Conservation (phyloP, 2,113 vertebrate genomes). For the Aythya baeri region DNA sequence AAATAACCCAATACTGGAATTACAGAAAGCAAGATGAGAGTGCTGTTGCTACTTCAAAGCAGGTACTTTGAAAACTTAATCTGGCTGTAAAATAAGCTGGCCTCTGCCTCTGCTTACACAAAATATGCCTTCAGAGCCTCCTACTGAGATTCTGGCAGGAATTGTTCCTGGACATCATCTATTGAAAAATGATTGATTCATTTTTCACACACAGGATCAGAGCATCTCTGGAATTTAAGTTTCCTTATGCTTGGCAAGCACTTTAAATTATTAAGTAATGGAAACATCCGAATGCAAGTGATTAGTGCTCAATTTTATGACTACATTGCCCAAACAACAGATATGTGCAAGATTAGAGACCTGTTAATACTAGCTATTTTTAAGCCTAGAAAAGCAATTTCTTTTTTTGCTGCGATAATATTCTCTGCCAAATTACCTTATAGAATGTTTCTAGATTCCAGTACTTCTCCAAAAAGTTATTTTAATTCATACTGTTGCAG, state of each 20-base stretch:
- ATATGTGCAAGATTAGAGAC: neutral
- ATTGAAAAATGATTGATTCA: constrained; percentile 22
- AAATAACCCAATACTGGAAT: neutral
- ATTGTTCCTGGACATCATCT: neutral
- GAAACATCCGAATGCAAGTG: constrained; percentile 12
- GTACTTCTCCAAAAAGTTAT: neutral
- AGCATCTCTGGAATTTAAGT: constrained; percentile 27
- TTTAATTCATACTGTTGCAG: neutral
- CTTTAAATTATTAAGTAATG: constrained; percentile 10
- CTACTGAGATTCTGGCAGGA: neutral
- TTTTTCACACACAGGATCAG: no score
- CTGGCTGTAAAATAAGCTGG: neutral
- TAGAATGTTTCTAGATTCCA: neutral
- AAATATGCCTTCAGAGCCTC: neutral
- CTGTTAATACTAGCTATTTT: neutral
- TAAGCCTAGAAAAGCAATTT: neutral
- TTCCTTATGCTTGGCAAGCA: constrained; percentile 22
- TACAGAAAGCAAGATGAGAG: neutral
- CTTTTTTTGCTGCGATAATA: neutral
- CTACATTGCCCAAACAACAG: neutral
- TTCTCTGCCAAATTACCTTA: neutral
- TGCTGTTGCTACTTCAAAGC: neutral
- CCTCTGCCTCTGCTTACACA: neutral
- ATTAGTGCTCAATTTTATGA: neutral
- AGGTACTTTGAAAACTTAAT: neutral